Base-by-base conservation (phyloP, 1,140 invertebrate genomes). In the Drosophila erecta region DNA sequence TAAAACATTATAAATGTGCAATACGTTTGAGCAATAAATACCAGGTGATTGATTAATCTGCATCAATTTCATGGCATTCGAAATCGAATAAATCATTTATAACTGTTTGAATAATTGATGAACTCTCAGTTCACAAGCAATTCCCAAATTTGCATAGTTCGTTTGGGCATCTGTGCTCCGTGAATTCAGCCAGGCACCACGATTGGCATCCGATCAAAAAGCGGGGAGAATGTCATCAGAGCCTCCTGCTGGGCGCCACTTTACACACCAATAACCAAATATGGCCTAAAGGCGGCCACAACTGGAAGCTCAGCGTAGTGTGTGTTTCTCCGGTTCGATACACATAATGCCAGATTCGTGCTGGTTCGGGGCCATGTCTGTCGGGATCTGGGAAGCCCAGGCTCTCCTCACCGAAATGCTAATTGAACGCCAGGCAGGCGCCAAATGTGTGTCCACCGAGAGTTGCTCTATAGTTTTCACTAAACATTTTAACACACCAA, bases 401-500 rank as follows among this genome's bases (percentile, higher is more conserved):
- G 41, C 55, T 43, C 44, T 61, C 37, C 41, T 47, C 37, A 50
- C 40, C 41, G 38, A 87, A 86, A 81, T 87, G 81, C 83, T 86
- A 86, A 83, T 86, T 79, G 70, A 87, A 38, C 50, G 57, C 35
- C 64, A 62, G 55, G 59, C 77, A 78, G 83, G 83, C 79, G 69
- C 79, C 79, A 81, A 74, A 54, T 62, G 38, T 22, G 53, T 30
- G 60, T 75, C 47, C 49, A 64, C 37, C 30, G 38, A 22, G 38
- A 47, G 72, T 53, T 33, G 49, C 44, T 37, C 41, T 33, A 17
- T 33, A 55, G 11, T 30, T 22, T 41, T 37, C 24, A 22, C 37
- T 37, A 15, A 17, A 10, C 15, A 38, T 27, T 47, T 71, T 50
- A 30, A 33, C 22, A 43, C 46, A 40, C 30, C 15, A 57, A 38